Base-by-base conservation (phyloP, 2,888 invertebrate genomes). In the Diloba caeruleocephala region DNA sequence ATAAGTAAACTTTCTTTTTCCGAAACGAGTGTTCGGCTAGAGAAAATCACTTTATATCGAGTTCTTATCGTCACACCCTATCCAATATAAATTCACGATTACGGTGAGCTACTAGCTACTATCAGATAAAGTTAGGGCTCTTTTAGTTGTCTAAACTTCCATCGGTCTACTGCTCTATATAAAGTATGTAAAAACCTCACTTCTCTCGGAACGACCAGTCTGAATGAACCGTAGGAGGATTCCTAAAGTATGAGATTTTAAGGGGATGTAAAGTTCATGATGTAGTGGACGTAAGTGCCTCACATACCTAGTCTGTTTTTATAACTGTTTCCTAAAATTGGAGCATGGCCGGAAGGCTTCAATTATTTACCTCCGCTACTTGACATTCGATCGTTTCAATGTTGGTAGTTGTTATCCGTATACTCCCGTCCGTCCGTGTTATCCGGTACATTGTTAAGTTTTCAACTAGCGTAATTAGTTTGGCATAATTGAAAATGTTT, bases 281-380 rank as follows among this genome's bases (percentile, higher is more conserved):
- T 65, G 45, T 25, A 56, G 31, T 75, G 76, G 78, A 21, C 42
- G 49, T 36, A 21, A 46, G 41, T 43, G 33, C 19, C 41, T 55
- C 43, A 63, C 60, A 57, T 66, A 63, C 49, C 50, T 55, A 55
- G 61, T 48, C 59, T 73, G 72, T 78, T 83, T 82, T 82, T 74
- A 75, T 82, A 84, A 72, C 67, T 62, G 74, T 64, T 71, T 65
- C 65, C 70, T 71, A 74, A 78, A 85, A 82, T 63, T 80, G 69
- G 77, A 76, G 69, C 79, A 70, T 54, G 57, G 74, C 72, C 72
- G 71, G 75, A 70, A 77, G 75, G 76, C 76, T 72, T 79, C 74
- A 85, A 81, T 84, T 83, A 85, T 83, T 78, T 70, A 70, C 57
- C 60, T 64, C 45, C 34, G 55, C 48, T 55, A n/a, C 41, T 51